Percentiles rank a stretch among this genome's conserved stretches.
Conservation (phyloP, 2,113 vertebrate genomes). For the Erinaceus europaeus region DNA sequence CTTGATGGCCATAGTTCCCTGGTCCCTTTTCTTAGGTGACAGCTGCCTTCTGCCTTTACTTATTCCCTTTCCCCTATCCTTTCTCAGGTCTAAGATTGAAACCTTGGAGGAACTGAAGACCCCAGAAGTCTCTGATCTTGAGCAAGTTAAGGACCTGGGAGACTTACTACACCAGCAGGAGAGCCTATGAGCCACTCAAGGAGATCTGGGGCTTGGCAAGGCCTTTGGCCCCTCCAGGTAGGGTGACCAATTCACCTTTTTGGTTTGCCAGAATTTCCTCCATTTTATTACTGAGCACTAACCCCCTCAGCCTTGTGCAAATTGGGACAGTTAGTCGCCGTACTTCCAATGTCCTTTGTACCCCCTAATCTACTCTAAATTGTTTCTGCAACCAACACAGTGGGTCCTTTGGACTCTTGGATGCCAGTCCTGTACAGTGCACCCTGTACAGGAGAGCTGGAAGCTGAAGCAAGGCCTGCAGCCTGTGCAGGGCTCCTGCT, state of each 20-base stretch:
- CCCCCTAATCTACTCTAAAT: neutral
- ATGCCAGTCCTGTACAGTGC: neutral
- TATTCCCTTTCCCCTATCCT: neutral
- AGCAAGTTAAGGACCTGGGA: neutral
- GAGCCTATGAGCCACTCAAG: neutral
- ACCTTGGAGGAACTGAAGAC: neutral
- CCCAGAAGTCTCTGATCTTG: neutral
- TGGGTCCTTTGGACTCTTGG: slow-evolving; percentile 8
- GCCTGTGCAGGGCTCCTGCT: neutral
- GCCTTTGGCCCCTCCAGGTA: neutral
- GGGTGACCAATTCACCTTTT: neutral
- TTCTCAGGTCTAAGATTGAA: neutral
- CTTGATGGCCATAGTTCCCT: neutral
- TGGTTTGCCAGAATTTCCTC: neutral
- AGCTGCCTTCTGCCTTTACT: neutral
- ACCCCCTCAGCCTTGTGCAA: neutral
- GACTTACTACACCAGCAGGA: neutral
- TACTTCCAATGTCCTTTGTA: neutral
- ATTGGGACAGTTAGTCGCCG: neutral
- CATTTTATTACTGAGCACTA: neutral
- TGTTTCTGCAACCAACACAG: neutral
- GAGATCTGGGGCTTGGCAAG: neutral
- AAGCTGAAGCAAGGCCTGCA: neutral
- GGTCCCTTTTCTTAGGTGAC: neutral
- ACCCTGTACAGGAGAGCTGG: neutral